Base-by-base conservation (phyloP, 2,888 invertebrate genomes). In the Hesperia comma region DNA sequence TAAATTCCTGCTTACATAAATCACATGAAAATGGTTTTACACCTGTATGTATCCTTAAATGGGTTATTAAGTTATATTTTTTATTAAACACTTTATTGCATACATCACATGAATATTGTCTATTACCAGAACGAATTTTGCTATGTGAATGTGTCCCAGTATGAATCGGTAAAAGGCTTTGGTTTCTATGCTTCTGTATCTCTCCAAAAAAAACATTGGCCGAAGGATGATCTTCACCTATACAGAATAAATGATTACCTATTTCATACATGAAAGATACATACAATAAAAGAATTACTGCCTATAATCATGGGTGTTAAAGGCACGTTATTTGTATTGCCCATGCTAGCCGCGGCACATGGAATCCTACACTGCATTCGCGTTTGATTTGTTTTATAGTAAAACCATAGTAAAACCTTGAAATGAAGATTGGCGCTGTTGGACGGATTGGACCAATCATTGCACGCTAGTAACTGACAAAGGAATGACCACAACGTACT, bases 1-100 rank as follows among this genome's bases (percentile, higher is more conserved):
- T 19, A 49, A 49, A 49, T 12, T 19, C 19, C 17, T 49, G 49
- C 49, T 49, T 19, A 49, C 49, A 49, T 12, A 49, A 4, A 49
- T 49, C 49, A 19, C 49, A 49, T 10, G 49, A 49, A 49, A 19
- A 49, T 49, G 49, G 49, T 49, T 49, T 49, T 49, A 49, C 19
- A 10, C 49, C 19, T 4, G 49, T 12, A 49, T 49, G 49, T 49
- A 19, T n/a, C 12, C 49, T 49, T 4, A 19, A 49, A 10, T 51
- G 51, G 26, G 17, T 51, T 12, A 51, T 51, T 14, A 51, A 26
- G 14, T 51, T 51, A 51, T 26, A 51, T 6, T 26, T 51, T 26
- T 51, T 21, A 26, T 14, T 51, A 14, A 51, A 51, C 14, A 21
- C 51, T 26, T 51, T 51, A 6, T 26, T 51, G 26, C 51, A 51